phyloP scores from a whole-genome alignment of 2,888 invertebrate species.

The Hyppa rectilinea region DNA sequence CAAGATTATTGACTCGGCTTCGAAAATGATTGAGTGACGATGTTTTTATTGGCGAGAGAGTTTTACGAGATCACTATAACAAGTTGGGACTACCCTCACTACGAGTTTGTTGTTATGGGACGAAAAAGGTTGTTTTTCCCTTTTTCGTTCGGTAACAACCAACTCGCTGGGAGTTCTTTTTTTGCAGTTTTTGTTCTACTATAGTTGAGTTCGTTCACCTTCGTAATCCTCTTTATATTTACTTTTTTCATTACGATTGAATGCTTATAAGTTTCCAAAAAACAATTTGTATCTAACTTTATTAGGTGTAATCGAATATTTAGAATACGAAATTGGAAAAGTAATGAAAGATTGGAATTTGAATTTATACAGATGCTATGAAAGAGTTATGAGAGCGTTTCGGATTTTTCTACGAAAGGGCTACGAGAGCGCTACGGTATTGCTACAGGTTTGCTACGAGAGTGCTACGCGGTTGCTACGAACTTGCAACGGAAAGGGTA shows the following conservation, averaged over 20 bases:
- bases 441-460: background rate
- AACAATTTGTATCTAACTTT: background rate
- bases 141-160: too few species aligned
- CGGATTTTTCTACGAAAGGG: background rate
- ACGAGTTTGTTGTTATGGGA: slow-evolving; percentile 28
- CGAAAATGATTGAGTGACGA: slow-evolving; percentile 63
- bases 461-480: background rate
- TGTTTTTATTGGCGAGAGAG: slow-evolving; percentile 51
- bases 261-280: background rate
- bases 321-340: background rate
- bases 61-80: slow-evolving; percentile 63
- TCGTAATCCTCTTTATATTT: background rate
- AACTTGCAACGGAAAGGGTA: background rate
- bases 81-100: slow-evolving; percentile 23
- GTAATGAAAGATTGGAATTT: slow-evolving; percentile 2
- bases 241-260: background rate
- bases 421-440: background rate
- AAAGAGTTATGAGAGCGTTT: background rate
- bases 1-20: slow-evolving; percentile 58
- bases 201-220: slow-evolving; percentile 30
- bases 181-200: slow-evolving; percentile 21
- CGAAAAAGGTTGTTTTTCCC: too few species aligned
- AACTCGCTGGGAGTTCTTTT: slow-evolving; percentile 25
- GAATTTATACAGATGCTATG: background rate
- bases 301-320: slow-evolving; percentile 10